These are phyloP conservation scores for Heliconius melpomene DNA, from an alignment of 1,140 invertebrate species.

Conservation along the genomic window DNA sequence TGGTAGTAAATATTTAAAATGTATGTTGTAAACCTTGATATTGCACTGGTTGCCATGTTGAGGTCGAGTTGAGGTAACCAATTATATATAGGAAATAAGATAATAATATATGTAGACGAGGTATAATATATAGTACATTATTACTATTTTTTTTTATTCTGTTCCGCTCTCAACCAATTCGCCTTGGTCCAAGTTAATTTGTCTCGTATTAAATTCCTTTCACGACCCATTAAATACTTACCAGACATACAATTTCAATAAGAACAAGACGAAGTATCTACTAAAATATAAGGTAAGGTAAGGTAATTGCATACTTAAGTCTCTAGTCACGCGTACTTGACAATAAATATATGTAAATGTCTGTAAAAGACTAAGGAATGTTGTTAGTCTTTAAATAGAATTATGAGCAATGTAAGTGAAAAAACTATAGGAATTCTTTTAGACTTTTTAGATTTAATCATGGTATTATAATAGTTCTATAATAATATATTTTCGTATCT, in stretches of 20 bases:
- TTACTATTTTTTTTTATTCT: slow-evolving; percentile 43
- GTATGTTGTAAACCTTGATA: slow-evolving; percentile 39
- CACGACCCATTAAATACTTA: slow-evolving; percentile 46
- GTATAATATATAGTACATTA: slow-evolving; percentile 18
- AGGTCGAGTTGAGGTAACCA: slow-evolving; percentile 32
- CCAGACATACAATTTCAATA: slow-evolving; percentile 28
- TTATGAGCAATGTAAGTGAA: slow-evolving; percentile 14
- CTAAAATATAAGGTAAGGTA: slow-evolving; percentile 24
- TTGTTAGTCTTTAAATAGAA: slow-evolving; percentile 28
- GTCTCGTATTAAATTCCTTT: slow-evolving; percentile 49
- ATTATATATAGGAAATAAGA: slow-evolving; percentile 41
- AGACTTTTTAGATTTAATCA: neutral
- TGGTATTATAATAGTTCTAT: neutral
- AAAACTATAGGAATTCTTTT: neutral
- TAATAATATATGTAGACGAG: slow-evolving; percentile 30
- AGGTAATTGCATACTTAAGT: slow-evolving; percentile 15
- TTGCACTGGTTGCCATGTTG: slow-evolving; percentile 20
- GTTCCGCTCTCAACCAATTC: slow-evolving; percentile 46
- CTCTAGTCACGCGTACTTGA: slow-evolving; percentile 22
- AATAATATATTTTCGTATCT: slow-evolving; percentile 37
- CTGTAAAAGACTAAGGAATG: slow-evolving; percentile 19
- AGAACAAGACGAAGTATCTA: slow-evolving; percentile 15
- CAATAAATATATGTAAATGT: slow-evolving; percentile 10
- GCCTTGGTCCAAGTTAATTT: slow-evolving; percentile 50
- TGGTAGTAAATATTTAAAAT: slow-evolving; percentile 30